Conservation (phyloP, 2,113 vertebrate genomes). For the Mirza zaza region DNA sequence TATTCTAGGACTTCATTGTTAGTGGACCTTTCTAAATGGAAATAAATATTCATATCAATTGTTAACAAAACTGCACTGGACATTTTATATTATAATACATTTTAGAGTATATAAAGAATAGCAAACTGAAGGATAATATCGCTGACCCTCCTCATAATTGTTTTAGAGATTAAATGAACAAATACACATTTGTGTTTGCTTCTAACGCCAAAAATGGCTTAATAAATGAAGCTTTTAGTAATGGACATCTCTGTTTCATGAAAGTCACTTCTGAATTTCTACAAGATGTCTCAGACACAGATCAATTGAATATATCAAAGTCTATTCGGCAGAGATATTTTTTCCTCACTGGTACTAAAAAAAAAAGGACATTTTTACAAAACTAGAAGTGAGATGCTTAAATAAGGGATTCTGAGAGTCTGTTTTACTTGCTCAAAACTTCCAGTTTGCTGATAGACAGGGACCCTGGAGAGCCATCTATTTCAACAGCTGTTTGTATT, state of each 20-base stretch:
- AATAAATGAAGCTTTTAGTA: neutral
- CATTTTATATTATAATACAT: slow-evolving; percentile 35
- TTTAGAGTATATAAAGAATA: slow-evolving; percentile 17
- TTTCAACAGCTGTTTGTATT: neutral
- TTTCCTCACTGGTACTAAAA: neutral
- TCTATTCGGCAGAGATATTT: neutral
- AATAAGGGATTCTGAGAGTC: neutral
- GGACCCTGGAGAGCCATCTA: neutral
- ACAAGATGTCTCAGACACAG: neutral
- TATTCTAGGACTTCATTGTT: neutral
- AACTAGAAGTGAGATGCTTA: neutral
- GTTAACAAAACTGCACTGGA: neutral
- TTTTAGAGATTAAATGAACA: slow-evolving; percentile 19
- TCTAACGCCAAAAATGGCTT: neutral
- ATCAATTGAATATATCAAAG: neutral
- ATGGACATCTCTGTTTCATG: neutral
- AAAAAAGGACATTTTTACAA: neutral
- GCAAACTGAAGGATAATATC: neutral
- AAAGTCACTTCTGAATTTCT: neutral
- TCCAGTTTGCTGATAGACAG: neutral
- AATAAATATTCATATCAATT: slow-evolving; percentile 43
- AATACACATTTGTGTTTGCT: slow-evolving; percentile 30
- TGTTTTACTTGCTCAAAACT: neutral
- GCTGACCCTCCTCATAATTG: neutral
- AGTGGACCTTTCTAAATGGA: slow-evolving; percentile 23